These are phyloP conservation scores for Oreotrochilus melanogaster DNA, from an alignment of 2,113 vertebrate genomes.

Conservation along the genomic window DNA sequence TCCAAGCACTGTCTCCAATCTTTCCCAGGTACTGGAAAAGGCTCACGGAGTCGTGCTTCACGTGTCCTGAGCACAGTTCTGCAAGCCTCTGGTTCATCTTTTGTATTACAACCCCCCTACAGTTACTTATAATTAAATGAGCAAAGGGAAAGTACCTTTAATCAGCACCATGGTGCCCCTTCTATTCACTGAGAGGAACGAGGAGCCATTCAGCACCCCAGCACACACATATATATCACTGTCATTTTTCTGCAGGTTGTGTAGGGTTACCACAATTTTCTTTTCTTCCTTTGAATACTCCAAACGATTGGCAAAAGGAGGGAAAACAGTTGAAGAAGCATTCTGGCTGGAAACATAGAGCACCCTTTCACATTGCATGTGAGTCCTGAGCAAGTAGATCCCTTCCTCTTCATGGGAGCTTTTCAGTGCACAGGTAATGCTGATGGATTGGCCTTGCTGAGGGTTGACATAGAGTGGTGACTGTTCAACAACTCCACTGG, in stretches of 20 bases:
- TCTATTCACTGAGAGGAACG: neutral
- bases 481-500: neutral
- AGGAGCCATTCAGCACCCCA: accelerated
- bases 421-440: neutral
- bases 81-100: neutral
- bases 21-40: neutral
- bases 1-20: neutral
- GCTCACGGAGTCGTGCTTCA: neutral
- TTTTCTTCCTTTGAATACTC: neutral
- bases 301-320: neutral
- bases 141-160: neutral
- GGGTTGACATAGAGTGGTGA: neutral
- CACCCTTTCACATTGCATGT: accelerated
- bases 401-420: accelerated
- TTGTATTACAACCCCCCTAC: neutral
- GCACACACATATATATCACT: conserved; percentile 33
- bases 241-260: neutral
- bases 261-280: neutral
- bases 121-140: neutral
- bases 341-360: neutral
- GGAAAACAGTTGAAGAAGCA: accelerated
- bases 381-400: neutral
- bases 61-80: neutral
- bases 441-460: conserved; percentile 1
- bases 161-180: conserved; percentile 30